Base-by-base conservation (phyloP, 2,797 vertebrate genomes). In the Phoeniculus purpureus region DNA sequence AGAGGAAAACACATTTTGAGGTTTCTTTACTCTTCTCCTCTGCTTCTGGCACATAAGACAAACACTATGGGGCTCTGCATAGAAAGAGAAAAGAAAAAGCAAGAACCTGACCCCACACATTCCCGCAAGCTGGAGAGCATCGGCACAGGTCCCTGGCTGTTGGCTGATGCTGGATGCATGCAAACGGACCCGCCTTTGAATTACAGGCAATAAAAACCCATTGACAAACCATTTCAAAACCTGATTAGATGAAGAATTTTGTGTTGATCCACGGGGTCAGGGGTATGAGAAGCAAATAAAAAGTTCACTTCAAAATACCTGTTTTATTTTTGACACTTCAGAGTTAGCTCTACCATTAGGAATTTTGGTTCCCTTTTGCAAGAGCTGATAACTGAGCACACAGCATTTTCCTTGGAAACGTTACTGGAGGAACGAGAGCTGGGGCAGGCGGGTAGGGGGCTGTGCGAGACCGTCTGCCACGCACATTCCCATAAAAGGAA, bases 401-500 rank as follows among this genome's bases (percentile, higher is more conserved):
- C 1, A 3, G 67, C 26, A 20, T 52, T 93, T 71, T 67, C 40
- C 21, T 43, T 23, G 31, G n/a, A 58, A 71, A 51, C 3, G 37
- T 37, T 72, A 14, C 72, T 59, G 66, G 12, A 64, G 70, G 60
- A 77, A 34, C n/a, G 32, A 23, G 31, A 32, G 31, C 51, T 78
- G 74, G 8, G 90, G 68, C 51, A 18, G 78, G 13, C 47, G 56
- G 37, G 65, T 48, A 16, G 58, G 84, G 72, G 31, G 68, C 60
- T 17, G 52, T 52, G 70, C 55, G 37, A 80, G 70, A 61, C 70
- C 4, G 66, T 56, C 93, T 93, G 92, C 76, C 93, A 94, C 83
- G 92, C 96, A 94, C 84, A 90, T 94, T 90, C 95, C 97, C 96
- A 95, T 97, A 97, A 97, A 97, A 96, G 97, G 96, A 95, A 94